Base-by-base conservation (phyloP, 2,797 vertebrate genomes). In the Bradypus variegatus region DNA sequence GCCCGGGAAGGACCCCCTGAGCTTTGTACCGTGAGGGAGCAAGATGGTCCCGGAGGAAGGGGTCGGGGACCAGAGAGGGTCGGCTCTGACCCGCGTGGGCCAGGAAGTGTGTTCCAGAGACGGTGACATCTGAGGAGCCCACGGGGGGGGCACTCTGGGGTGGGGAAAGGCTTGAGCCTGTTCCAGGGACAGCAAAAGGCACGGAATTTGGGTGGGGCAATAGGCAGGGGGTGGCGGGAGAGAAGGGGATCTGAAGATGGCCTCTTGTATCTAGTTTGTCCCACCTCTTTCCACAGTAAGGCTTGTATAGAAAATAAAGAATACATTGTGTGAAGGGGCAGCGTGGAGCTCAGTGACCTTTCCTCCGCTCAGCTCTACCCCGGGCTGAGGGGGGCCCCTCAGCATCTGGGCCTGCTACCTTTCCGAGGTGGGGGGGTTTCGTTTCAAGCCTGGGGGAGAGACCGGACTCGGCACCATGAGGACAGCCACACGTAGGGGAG, bases 401-500 rank as follows among this genome's bases (percentile, higher is more conserved):
- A 58, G 67, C 29, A 14, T 18, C 33, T 50, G 21, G 29, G 48
- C 3, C 10, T 18, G 25, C 55, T 31, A n/a, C 45, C 3, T 4
- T 16, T 4, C 18, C 72, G 8, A 62, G 84, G 87, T 27, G 11
- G 19, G 25, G 6, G 9, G 14, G 4, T 23, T 58, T 67, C 21
- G 8, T 18, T 81, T 25, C 64, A 53, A 58, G 69, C 29, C 53
- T 1, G 7, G 1, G 41, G 14, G 8, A 9, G 90, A 70, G 82
- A 50, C 6, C 18, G 11, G 53, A 33, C 48, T 41, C 60, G 64
- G 55, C 53, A 38, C 36, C 65, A 8, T 3, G 27, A n/a, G 72
- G 60, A 79, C 5, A 58, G 33, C 36, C 9, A 23, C 60, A 6
- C 0, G 1, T 8, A 27, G 58, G 53, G 23, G 2, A 1, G 29